phyloP scores from a whole-genome alignment of 53 echinoderm and acorn worm genomes.

The Mesocentrotus franciscanus region DNA sequence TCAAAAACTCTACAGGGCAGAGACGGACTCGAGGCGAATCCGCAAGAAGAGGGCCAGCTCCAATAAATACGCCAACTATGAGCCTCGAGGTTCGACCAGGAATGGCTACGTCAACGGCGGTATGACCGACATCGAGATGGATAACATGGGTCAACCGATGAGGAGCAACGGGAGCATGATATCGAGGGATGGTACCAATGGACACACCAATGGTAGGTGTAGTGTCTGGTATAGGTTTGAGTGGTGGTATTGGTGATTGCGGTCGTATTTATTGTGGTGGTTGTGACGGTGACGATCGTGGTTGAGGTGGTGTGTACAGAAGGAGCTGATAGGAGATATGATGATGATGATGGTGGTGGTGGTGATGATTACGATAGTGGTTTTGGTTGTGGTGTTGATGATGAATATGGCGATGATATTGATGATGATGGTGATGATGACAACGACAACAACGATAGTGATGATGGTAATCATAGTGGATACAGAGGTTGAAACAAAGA shows the following conservation, averaged over 20 bases:
- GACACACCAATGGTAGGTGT: slow-evolving; percentile 23
- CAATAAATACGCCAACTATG: slow-evolving; percentile 2
- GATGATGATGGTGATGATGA: neutral
- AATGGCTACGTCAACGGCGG: slow-evolving; percentile 50
- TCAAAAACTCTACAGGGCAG: slow-evolving; percentile 17
- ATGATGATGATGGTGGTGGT: neutral
- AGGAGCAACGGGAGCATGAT: slow-evolving; percentile 30
- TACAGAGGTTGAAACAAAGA: neutral
- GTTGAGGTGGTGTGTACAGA: neutral
- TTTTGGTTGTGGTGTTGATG: neutral
- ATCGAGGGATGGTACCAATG: neutral
- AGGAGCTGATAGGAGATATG: neutral
- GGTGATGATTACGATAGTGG: neutral
- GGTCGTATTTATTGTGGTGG: neutral
- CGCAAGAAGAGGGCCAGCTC: slow-evolving; percentile 12
- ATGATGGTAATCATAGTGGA: neutral
- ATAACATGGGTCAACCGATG: slow-evolving; percentile 14
- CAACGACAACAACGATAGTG: neutral
- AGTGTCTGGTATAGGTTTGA: neutral
- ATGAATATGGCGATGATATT: neutral
- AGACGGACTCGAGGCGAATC: slow-evolving; percentile 53
- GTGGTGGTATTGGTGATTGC: neutral
- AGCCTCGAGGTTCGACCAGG: slow-evolving; percentile 8
- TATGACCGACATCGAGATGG: slow-evolving; percentile 64
- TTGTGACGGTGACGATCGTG: neutral